These are phyloP conservation scores for Cabera pusaria DNA, from an alignment of 2,888 invertebrate genomes.

Conservation along the genomic window DNA sequence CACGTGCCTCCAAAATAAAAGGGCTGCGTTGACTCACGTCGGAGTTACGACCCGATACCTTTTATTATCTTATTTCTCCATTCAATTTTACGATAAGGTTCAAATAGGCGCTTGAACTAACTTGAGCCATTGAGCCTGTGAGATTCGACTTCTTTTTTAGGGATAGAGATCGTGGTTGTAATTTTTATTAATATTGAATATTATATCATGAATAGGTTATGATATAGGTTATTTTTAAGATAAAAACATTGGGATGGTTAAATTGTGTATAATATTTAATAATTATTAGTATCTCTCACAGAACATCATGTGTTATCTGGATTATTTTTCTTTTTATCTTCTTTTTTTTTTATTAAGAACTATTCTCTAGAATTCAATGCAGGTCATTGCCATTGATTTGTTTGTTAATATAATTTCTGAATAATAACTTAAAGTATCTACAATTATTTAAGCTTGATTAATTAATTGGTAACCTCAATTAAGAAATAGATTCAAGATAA, in stretches of 20 bases:
- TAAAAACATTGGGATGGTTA: too few relatives aligned
- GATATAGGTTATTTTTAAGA: too few relatives aligned
- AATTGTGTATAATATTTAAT: too few relatives aligned
- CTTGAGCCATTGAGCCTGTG: constrained; percentile 40
- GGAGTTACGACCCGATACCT: constrained; percentile 77
- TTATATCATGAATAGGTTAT: too few relatives aligned
- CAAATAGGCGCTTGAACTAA: constrained; percentile 41
- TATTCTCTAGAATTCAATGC: constrained; percentile 2
- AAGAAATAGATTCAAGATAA: constrained; percentile 16
- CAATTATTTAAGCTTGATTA: constrained; percentile 16
- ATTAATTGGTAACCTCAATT: constrained; percentile 22
- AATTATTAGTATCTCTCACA: too few relatives aligned
- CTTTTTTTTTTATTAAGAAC: too few relatives aligned
- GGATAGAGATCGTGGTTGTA: too few relatives aligned
- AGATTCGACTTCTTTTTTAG: too few relatives aligned
- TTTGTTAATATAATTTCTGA: constrained; percentile 21
- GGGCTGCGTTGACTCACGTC: constrained; percentile 79
- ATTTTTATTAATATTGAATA: too few relatives aligned
- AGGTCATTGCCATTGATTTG: constrained; percentile 14
- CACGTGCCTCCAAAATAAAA: constrained; percentile 66
- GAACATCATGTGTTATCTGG: too few relatives aligned
- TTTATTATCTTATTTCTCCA: constrained; percentile 80
- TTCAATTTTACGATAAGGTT: constrained; percentile 79
- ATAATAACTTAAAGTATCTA: constrained; percentile 5
- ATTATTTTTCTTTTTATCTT: too few relatives aligned